Percentiles rank a stretch among this genome's conserved stretches.
Evolutionary conservation across 2,888 invertebrate species (phyloP).

Genomic region (Tiliacea aurago): DNA sequence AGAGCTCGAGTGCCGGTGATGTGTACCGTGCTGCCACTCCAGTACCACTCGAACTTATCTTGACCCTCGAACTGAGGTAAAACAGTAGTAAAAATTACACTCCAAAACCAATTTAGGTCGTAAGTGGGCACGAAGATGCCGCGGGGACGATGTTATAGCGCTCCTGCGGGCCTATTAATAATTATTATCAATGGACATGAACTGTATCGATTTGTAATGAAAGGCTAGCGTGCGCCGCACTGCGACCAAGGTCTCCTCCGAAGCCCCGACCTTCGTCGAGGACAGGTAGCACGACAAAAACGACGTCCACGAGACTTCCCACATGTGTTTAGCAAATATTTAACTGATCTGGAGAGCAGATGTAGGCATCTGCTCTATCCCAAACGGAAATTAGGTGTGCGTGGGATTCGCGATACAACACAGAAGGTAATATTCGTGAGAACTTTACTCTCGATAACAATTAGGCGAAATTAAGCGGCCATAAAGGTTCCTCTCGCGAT

Average conservation of each 20-base stretch:
- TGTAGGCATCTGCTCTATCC: conserved; percentile 84
- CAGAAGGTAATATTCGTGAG: conserved; percentile 89
- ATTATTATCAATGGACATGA: conserved; percentile 85
- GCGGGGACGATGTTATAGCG: conserved; percentile 74
- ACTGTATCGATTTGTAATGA: conserved; percentile 86
- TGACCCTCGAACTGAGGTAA: conserved; percentile 84
- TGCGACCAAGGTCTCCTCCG: conserved; percentile 77
- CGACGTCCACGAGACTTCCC: conserved; percentile 73
- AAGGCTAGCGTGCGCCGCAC: conserved; percentile 80
- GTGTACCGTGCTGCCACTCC: conserved; percentile 73
- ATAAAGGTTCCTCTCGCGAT: conserved; percentile 83
- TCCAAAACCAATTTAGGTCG: conserved; percentile 80
- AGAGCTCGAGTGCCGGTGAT: conserved; percentile 81
- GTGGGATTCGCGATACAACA: conserved; percentile 86
- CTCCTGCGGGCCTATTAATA: conserved; percentile 82
- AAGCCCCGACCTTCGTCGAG: conserved; percentile 50
- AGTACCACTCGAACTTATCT: conserved; percentile 85
- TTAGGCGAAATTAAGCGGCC: conserved; percentile 87
- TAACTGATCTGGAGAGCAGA: conserved; percentile 73
- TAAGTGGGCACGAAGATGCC: conserved; percentile 79
- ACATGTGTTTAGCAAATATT: conserved; percentile 82
- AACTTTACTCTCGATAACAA: conserved; percentile 84
- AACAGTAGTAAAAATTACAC: conserved; percentile 89
- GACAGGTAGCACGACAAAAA: conserved; percentile 77
- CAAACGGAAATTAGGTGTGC: conserved; percentile 82